phyloP scores from a whole-genome alignment of 2,113 vertebrate species.

The human region DNA sequence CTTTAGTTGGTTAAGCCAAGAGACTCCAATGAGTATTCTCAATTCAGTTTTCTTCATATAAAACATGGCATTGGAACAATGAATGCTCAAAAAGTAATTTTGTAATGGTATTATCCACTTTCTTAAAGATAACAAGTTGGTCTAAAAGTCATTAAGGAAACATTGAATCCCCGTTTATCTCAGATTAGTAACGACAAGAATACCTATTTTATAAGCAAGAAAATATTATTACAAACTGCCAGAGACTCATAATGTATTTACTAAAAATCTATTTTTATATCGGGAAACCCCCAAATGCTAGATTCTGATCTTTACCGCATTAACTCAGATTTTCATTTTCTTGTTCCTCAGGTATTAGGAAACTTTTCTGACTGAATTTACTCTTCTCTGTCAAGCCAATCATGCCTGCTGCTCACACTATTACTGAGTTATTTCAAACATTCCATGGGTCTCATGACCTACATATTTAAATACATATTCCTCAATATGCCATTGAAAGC shows the following conservation, averaged over 20 bases:
- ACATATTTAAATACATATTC: not conserved
- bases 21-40: no score
- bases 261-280: not conserved
- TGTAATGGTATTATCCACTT: not conserved
- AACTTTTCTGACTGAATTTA: not conserved
- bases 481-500: not conserved
- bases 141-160: not conserved
- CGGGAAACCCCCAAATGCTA: not conserved
- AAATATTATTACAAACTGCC: not conserved
- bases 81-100: not conserved
- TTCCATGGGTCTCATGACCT: not conserved
- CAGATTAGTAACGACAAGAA: not conserved
- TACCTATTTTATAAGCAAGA: not conserved
- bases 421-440: not conserved
- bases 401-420: not conserved
- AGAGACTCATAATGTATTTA: not conserved
- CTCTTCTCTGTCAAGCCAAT: not conserved
- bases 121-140: not conserved
- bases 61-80: not conserved
- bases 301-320: not conserved
- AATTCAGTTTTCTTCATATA: not conserved
- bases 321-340: not conserved
- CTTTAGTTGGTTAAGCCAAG: not conserved
- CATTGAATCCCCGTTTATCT: not conserved
- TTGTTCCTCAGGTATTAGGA: not conserved